Evolutionary conservation across 2,113 vertebrate species (phyloP).

Genomic region (Bubo blakistoni): DNA sequence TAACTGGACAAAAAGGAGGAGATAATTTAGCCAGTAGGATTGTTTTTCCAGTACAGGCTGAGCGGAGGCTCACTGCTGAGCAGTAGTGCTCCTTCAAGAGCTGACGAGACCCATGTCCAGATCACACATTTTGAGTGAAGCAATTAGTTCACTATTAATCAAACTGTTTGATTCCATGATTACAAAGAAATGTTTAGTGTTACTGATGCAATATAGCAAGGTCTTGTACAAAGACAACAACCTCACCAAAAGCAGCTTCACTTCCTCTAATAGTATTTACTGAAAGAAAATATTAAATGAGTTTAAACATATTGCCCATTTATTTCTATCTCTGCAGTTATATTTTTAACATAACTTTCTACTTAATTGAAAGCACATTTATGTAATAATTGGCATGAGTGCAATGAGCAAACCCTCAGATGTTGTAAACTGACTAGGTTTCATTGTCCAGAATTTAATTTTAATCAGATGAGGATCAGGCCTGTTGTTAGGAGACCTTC

Average conservation of each 20-base stretch:
- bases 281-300: neutral
- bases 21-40: neutral
- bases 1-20: neutral
- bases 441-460: neutral
- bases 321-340: neutral
- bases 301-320: neutral
- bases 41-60: neutral
- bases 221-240: neutral
- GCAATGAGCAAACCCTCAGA: neutral
- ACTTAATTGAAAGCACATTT: neutral
- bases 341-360: neutral
- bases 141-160: neutral
- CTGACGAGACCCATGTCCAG: neutral
- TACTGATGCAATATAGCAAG: neutral
- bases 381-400: neutral
- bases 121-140: neutral
- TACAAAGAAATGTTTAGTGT: neutral
- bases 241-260: neutral
- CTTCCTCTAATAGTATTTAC: neutral
- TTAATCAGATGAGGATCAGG: neutral
- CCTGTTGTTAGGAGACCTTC: neutral
- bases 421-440: neutral
- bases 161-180: neutral
- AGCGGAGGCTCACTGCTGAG: neutral
- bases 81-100: neutral